A percentile compares a stretch with the other conserved stretches of the same genome.
These are phyloP conservation scores for Paraplagusia blochii DNA, from an alignment of 2,113 vertebrate genomes.

Conservation along the genomic window DNA sequence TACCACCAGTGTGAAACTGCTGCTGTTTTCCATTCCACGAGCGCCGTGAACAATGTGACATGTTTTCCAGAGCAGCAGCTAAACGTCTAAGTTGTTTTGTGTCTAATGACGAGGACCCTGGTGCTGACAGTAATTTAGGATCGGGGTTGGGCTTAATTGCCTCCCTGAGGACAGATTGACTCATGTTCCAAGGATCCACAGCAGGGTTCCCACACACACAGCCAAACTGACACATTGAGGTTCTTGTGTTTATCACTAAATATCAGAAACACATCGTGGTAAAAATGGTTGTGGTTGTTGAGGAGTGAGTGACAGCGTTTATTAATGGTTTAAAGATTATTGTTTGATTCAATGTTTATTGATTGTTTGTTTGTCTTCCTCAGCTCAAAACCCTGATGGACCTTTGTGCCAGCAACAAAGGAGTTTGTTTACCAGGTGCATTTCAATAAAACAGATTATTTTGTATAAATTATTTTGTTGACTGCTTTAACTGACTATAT, in stretches of 20 bases:
- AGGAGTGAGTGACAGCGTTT: no score
- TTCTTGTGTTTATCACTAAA: not conserved
- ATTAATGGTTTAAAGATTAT: not conserved
- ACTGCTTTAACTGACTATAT: not conserved
- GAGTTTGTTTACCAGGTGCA: slow-evolving; percentile 86
- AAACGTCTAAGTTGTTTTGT: no score
- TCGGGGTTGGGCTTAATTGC: not conserved
- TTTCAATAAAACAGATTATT: not conserved
- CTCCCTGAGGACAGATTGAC: not conserved
- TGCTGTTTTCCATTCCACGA: no score
- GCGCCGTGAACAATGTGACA: no score
- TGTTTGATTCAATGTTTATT: not conserved
- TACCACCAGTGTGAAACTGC: no score
- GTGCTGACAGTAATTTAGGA: not conserved
- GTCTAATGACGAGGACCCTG: not conserved
- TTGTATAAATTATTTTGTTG: not conserved
- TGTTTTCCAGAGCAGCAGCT: no score
- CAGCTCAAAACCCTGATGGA: slow-evolving; percentile 83
- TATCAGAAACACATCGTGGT: not conserved
- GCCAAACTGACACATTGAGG: not conserved
- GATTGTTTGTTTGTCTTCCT: not conserved
- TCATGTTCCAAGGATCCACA: not conserved
- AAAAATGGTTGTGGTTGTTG: not conserved
- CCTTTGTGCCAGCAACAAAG: slow-evolving; percentile 85
- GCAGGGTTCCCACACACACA: no score